Base-by-base conservation (phyloP, 2,113 vertebrate genomes). In the Dolichallabes microphthalmus region DNA sequence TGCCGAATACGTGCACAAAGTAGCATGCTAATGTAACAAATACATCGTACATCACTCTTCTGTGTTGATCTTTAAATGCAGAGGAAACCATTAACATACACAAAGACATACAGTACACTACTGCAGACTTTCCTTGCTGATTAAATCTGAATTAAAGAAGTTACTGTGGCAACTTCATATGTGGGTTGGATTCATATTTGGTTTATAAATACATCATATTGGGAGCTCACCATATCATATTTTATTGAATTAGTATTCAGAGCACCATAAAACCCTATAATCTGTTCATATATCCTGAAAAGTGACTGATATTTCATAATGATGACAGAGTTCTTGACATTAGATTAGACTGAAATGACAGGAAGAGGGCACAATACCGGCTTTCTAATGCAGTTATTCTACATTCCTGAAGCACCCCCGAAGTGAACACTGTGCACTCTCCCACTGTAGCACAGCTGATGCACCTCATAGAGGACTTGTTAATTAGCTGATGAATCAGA, bases 361-460 rank as follows among this genome's bases (percentile, higher is more conserved):
- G 73, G 73, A 52, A 52, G 11, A n/a, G 71, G 14, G n/a, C 52
- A 25, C 25, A 45, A 6, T n/a, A 55, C 14, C 5, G 27, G 50
- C 50, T n/a, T 53, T 14, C 13, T 13, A 75, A 25, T 53, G 14
- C 25, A 53, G 45, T 53, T 75, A 27, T 27, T 13, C 25, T 53
- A 53, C 13, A 35, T 61, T 25, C 58, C 39, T 22, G 4, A 2
- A 39, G 32, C 55, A 60, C 57, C 77, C 39, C 77, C 60, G 57
- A 22, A 35, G 27, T 35, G 58, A 80, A 45, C 15, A 61, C 13
- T 80, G 79, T 17, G 19, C 77, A 74, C 19, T 61, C 22, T 60
- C 55, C 27, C 55, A 32, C 77, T 60, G 52, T 58, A 79, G 39
- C 57, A 69, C 63, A 74, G 73, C 73, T 84, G 73, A 66, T 78